Evolutionary conservation across 2,113 vertebrate genomes (phyloP).

Genomic region (Alligator sinensis): DNA sequence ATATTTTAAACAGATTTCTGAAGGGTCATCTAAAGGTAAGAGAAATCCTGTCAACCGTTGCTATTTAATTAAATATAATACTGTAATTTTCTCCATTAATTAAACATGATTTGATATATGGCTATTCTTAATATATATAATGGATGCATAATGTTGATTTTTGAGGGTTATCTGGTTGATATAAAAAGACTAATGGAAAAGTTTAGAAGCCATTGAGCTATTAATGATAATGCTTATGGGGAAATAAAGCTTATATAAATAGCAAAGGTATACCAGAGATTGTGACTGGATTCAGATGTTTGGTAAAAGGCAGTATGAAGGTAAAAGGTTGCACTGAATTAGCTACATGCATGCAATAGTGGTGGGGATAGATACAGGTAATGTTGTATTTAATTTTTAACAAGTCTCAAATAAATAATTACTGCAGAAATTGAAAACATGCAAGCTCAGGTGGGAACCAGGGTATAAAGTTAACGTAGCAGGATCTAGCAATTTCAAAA

Average conservation of each 20-base stretch:
- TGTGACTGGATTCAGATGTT: constrained; percentile 14
- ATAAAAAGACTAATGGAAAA: constrained; percentile 51
- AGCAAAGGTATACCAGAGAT: not conserved
- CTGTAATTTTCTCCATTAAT: constrained; percentile 50
- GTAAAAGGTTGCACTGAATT: constrained; percentile 15
- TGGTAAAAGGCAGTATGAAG: constrained; percentile 33
- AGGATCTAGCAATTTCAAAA: not conserved
- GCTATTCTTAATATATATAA: constrained; percentile 38
- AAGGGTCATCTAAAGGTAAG: constrained; percentile 21
- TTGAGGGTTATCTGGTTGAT: constrained; percentile 26
- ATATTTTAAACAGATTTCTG: not conserved
- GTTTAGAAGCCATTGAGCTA: constrained; percentile 45
- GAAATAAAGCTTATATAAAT: constrained; percentile 4
- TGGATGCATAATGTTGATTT: constrained; percentile 41
- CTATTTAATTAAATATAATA: constrained; percentile 44
- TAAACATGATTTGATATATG: constrained; percentile 40
- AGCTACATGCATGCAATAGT: not conserved
- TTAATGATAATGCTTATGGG: constrained; percentile 46
- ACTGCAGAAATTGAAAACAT: constrained; percentile 66
- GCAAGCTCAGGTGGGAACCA: not conserved
- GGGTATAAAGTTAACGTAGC: constrained; percentile 35
- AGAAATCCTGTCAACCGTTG: constrained; percentile 40
- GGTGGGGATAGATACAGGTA: constrained; percentile 4
- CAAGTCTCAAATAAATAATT: constrained; percentile 76
- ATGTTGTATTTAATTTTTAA: constrained; percentile 72